Percentiles rank a stretch among this genome's conserved stretches.
These are phyloP conservation scores for Galaxias olidus DNA, from an alignment of 2,797 vertebrate species.

Conservation along the genomic window DNA sequence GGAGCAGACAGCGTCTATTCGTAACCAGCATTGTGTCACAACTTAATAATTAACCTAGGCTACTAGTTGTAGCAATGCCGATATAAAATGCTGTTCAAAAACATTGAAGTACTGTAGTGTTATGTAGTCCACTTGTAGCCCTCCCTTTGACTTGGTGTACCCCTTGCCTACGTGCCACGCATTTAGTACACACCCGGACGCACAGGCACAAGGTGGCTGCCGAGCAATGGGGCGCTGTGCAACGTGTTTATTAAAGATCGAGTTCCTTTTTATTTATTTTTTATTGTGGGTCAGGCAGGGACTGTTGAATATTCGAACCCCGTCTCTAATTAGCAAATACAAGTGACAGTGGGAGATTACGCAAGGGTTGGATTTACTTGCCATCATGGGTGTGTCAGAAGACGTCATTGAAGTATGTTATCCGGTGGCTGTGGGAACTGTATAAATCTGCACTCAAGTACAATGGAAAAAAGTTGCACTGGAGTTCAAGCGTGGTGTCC, in stretches of 20 bases:
- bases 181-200: slow-evolving; percentile 20
- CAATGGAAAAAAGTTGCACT: slow-evolving; percentile 67
- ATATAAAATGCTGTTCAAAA: too few species aligned
- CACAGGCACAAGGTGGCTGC: background rate
- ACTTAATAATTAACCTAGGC: too few species aligned
- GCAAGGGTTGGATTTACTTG: slow-evolving; percentile 13
- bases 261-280: background rate
- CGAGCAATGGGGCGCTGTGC: background rate
- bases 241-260: background rate
- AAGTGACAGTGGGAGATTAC: background rate
- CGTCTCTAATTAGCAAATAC: background rate
- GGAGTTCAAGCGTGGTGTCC: slow-evolving; percentile 59
- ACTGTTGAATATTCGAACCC: slow-evolving; percentile 3
- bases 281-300: background rate
- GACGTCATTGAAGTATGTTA: slow-evolving; percentile 66
- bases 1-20: too few species aligned
- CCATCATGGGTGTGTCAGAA: slow-evolving; percentile 56
- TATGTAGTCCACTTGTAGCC: too few species aligned
- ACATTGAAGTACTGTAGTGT: too few species aligned
- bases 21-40: too few species aligned
- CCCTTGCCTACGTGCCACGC: slow-evolving; percentile 55
- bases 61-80: too few species aligned
- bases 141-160: too few species aligned
- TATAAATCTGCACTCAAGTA: slow-evolving; percentile 70
- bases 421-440: slow-evolving; percentile 73